Evolutionary conservation across 2,888 invertebrate genomes (phyloP).

Genomic region (Argyra leucocephala): DNA sequence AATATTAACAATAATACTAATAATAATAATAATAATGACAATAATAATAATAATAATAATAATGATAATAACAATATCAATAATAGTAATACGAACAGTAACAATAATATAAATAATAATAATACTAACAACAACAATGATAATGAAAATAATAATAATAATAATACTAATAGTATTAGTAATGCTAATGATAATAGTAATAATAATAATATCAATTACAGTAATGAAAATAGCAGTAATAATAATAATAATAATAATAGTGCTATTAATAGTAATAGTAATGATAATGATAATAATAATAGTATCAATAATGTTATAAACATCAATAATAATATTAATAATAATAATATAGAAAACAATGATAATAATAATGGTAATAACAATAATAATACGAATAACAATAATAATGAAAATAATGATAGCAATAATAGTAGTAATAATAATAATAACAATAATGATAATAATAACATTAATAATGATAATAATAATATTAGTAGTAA

Average conservation of each 20-base stretch:
- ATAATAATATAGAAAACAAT: no score
- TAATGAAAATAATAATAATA: conserved; percentile 7
- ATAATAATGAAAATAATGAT: conserved; percentile 15
- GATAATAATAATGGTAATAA: conserved; percentile 8
- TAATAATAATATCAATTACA: no score
- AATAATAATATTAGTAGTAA: conserved; percentile 14
- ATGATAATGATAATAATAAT: conserved; percentile 15
- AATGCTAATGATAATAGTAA: no score
- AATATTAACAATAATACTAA: conserved; percentile 17
- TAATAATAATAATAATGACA: neutral
- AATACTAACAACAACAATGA: neutral
- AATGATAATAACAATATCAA: conserved; percentile 16
- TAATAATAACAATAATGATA: no score
- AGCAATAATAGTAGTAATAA: conserved; percentile 13
- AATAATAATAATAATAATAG: no score
- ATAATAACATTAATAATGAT: conserved; percentile 15
- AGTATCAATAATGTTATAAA: conserved; percentile 26
- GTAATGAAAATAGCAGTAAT: no score
- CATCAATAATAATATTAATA: conserved; percentile 23
- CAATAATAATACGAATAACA: conserved; percentile 14
- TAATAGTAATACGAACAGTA: neutral
- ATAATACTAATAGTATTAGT: neutral
- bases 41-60: conserved; percentile 17
- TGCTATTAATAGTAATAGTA: no score
- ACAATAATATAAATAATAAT: neutral